A percentile compares a stretch with the other conserved stretches of the same genome.
Conservation (phyloP, 2,113 vertebrate species). For the Papio anubis region DNA sequence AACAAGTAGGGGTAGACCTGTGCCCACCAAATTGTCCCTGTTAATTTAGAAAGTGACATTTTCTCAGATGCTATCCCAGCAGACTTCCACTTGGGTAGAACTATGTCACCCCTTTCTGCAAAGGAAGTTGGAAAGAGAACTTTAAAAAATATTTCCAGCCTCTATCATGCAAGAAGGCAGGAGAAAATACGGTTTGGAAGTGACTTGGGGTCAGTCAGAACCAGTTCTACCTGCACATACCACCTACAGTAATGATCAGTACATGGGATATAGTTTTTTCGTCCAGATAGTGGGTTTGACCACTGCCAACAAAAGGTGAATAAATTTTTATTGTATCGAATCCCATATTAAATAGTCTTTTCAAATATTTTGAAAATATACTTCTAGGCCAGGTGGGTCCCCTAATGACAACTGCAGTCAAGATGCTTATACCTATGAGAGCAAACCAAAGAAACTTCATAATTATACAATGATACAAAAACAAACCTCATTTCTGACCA, state of each 20-base stretch:
- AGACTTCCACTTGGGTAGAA: neutral
- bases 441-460: neutral
- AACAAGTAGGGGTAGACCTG: neutral
- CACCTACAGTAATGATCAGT: neutral
- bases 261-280: neutral
- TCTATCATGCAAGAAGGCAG: neutral
- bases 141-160: neutral
- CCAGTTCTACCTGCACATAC: neutral
- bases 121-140: neutral
- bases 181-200: neutral
- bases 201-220: neutral
- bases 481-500: neutral
- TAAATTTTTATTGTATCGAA: neutral
- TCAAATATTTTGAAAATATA: neutral
- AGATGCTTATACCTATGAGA: neutral
- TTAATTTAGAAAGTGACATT: neutral
- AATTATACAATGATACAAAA: neutral
- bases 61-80: neutral
- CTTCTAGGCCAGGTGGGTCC: neutral
- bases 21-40: neutral
- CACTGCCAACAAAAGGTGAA: neutral
- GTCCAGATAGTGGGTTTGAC: neutral
- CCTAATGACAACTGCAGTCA: neutral
- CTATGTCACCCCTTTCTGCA: neutral
- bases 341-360: neutral